These are phyloP conservation scores for Pygocentrus nattereri DNA, from an alignment of 2,797 vertebrate species.

Conservation along the genomic window DNA sequence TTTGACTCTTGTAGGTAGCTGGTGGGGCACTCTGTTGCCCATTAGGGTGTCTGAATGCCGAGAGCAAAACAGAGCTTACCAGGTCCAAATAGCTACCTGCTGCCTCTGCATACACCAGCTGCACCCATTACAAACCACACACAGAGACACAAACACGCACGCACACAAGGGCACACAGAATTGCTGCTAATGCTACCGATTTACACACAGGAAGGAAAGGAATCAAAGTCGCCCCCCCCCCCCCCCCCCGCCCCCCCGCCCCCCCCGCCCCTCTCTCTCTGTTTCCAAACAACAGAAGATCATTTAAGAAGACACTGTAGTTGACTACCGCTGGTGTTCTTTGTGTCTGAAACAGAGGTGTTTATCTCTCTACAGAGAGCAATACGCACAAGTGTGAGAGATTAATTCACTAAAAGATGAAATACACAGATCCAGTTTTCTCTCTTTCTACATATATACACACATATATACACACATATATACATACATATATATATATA, in stretches of 20 bases:
- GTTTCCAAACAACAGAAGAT: neutral
- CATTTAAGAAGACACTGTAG: neutral
- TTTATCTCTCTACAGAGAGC: neutral
- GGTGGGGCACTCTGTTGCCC: constrained; percentile 47
- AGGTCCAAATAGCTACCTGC: constrained; percentile 50
- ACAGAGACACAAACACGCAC: constrained; percentile 14
- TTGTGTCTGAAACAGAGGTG: too few species aligned
- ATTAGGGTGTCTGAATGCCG: constrained; percentile 43
- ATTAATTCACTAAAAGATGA: too few species aligned
- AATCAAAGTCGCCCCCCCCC: neutral
- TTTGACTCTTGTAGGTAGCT: neutral
- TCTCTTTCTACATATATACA: too few species aligned
- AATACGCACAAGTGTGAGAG: neutral
- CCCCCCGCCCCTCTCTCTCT: too few species aligned
- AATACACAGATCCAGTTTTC: too few species aligned
- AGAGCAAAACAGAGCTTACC: constrained; percentile 9
- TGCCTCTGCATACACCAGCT: constrained; percentile 18
- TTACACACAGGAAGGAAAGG: constrained; percentile 23
- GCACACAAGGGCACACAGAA: constrained; percentile 4
- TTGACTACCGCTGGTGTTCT: too few species aligned
- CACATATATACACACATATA: too few species aligned
- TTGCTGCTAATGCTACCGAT: constrained; percentile 26
- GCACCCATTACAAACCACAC: constrained; percentile 15
- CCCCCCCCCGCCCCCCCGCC: neutral
- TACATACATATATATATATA: too few species aligned